Percentiles rank a stretch among this genome's conserved stretches.
Conservation (phyloP, 2,797 vertebrate species). For the Octomys mimax region DNA sequence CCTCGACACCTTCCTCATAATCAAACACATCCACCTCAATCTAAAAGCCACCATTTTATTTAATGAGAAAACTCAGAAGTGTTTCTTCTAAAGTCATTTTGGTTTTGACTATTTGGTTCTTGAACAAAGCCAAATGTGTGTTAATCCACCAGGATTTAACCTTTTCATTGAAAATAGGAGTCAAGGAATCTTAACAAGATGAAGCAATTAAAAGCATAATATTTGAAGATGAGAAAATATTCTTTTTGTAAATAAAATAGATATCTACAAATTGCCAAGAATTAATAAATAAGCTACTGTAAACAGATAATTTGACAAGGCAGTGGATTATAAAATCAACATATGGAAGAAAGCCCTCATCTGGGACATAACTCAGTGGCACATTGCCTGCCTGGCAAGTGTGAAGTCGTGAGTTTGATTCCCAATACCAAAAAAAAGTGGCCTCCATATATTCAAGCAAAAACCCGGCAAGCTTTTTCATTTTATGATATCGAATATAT, state of each 20-base stretch:
- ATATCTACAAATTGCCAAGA: neutral
- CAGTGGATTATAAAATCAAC: neutral
- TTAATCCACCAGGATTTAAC: neutral
- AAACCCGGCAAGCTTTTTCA: neutral
- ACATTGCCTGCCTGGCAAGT: too few species aligned
- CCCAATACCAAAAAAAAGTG: too few species aligned
- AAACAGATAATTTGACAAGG: neutral
- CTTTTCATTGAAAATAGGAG: neutral
- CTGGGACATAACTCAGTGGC: too few species aligned
- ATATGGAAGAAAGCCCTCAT: neutral
- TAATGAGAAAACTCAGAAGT: neutral
- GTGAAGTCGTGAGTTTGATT: too few species aligned
- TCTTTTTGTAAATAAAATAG: neutral
- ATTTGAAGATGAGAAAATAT: neutral
- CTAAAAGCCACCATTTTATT: neutral
- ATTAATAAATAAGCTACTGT: neutral
- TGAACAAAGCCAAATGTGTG: neutral
- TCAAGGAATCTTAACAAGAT: neutral
- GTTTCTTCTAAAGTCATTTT: neutral
- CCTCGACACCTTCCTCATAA: too few species aligned
- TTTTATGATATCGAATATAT: neutral
- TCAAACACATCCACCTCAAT: neutral
- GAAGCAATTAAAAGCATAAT: neutral
- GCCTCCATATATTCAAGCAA: neutral
- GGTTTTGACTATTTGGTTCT: too few species aligned